phyloP scores from a whole-genome alignment of 2,113 vertebrate species.

The Megaptera novaeangliae region DNA sequence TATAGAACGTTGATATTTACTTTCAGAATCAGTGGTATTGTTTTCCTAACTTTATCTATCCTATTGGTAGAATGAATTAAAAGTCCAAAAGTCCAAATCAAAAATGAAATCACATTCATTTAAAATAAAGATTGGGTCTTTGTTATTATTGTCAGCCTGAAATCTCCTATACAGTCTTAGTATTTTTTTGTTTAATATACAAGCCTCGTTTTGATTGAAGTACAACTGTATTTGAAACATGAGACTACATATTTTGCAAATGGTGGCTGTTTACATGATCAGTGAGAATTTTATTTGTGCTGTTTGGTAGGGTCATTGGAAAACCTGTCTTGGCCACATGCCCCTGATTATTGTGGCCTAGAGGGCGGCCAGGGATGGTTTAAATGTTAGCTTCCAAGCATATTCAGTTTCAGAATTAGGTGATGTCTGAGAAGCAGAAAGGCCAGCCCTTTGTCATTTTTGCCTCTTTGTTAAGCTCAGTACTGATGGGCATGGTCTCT shows the following conservation, averaged over 20 bases:
- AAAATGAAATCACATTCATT: background rate
- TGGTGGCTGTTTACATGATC: background rate
- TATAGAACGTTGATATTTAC: background rate
- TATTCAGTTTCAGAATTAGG: background rate
- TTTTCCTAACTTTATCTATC: background rate
- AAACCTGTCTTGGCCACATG: background rate
- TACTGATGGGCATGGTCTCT: background rate
- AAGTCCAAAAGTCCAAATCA: background rate
- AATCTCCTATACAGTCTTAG: background rate
- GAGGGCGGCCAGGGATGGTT: background rate
- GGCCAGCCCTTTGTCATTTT: background rate
- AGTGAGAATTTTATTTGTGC: background rate
- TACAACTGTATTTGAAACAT: background rate
- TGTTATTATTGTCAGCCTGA: background rate
- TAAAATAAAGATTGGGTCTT: background rate
- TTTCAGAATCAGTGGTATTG: slow-evolving; percentile 11
- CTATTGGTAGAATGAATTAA: background rate
- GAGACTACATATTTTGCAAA: background rate
- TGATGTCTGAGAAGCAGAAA: background rate
- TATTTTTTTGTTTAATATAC: background rate
- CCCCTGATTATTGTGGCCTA: background rate
- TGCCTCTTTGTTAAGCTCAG: background rate
- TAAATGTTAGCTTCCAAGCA: background rate
- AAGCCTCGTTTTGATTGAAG: background rate
- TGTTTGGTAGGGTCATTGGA: background rate